Percentiles rank a stretch among this genome's conserved stretches.
phyloP scores from a whole-genome alignment of 2,113 vertebrate species.

The Pongo abelii region DNA sequence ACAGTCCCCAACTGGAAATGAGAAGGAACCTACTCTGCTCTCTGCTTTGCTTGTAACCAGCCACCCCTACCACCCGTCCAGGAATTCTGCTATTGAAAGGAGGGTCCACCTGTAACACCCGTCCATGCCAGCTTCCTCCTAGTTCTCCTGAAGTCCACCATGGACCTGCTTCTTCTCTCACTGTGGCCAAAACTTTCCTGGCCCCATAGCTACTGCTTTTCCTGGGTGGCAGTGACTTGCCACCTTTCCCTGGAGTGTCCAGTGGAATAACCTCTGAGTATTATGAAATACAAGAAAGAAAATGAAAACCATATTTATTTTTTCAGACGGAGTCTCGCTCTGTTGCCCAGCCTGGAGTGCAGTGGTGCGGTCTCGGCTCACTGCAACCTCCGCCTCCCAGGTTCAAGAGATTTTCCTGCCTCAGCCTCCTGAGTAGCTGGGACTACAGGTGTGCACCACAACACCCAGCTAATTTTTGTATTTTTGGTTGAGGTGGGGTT shows the following conservation, averaged over 20 bases:
- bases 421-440: no score
- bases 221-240: not conserved
- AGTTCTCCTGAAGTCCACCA: not conserved
- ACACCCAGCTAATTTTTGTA: no score
- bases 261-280: not conserved
- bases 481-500: no score
- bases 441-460: no score
- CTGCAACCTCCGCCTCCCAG: no score
- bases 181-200: not conserved
- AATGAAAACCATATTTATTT: not conserved
- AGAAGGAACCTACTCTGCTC: not conserved
- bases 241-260: not conserved
- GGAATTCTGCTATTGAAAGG: no score
- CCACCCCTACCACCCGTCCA: not conserved
- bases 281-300: not conserved
- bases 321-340: no score
- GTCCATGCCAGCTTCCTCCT: not conserved
- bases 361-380: no score
- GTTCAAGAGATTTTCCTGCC: no score
- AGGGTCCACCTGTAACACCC: not conserved
- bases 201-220: not conserved
- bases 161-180: not conserved
- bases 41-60: not conserved
- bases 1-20: not conserved
- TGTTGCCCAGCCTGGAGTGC: no score